Conservation (phyloP, 2,113 vertebrate genomes). For the Misgurnus anguillicaudatus region DNA sequence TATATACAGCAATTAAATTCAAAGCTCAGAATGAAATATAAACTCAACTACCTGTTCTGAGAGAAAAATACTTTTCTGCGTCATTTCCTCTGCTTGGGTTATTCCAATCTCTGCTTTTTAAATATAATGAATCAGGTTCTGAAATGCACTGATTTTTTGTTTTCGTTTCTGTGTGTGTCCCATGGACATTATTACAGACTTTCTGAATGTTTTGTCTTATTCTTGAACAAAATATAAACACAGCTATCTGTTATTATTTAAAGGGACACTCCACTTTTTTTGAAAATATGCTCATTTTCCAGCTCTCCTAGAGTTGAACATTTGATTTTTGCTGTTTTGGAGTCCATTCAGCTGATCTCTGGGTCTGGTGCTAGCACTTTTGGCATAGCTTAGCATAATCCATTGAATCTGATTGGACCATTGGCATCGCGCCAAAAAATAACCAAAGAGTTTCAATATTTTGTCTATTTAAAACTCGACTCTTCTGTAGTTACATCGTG, state of each 20-base stretch:
- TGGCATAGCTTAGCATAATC: too few relatives aligned
- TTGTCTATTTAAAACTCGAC: too few relatives aligned
- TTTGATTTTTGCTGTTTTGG: too few relatives aligned
- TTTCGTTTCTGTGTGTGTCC: conserved; percentile 69
- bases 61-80: neutral
- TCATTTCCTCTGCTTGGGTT: neutral
- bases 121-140: conserved; percentile 12
- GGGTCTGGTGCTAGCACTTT: too few relatives aligned
- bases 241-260: neutral
- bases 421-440: too few relatives aligned
- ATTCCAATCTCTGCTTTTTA: neutral
- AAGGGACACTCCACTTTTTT: neutral
- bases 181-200: conserved; percentile 70
- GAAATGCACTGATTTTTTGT: conserved; percentile 1
- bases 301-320: too few relatives aligned
- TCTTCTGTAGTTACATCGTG: too few relatives aligned
- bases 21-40: conserved; percentile 4
- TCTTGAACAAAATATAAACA: conserved; percentile 5
- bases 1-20: neutral
- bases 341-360: too few relatives aligned
- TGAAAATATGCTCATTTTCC: too few relatives aligned
- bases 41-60: neutral
- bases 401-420: too few relatives aligned
- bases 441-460: too few relatives aligned
- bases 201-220: conserved; percentile 61